Percentiles rank a stretch among this genome's conserved stretches.
phyloP scores from a whole-genome alignment of 2,113 vertebrate species.

The Anser brachyrhynchus region DNA sequence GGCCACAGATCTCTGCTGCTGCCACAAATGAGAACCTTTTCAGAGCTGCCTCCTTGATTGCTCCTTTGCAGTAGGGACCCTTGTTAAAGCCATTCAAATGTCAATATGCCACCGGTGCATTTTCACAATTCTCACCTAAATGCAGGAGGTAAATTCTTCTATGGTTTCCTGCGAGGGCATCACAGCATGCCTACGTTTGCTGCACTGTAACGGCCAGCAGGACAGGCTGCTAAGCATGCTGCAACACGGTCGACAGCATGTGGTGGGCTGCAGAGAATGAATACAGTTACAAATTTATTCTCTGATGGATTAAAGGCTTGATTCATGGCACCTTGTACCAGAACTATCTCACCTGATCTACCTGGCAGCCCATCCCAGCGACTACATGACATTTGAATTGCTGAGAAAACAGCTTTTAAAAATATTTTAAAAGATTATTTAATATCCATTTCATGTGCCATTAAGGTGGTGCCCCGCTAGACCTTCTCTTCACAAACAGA shows the following conservation, averaged over 20 bases:
- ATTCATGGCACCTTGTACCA: background rate
- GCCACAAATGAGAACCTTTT: background rate
- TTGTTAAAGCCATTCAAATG: background rate
- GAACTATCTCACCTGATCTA: background rate
- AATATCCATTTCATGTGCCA: background rate
- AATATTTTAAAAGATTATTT: background rate
- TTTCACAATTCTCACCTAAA: background rate
- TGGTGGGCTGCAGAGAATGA: background rate
- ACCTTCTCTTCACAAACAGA: too few species aligned
- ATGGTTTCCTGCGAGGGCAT: background rate
- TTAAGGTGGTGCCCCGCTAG: too few species aligned
- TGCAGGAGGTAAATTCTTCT: background rate
- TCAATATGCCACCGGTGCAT: background rate
- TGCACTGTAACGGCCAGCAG: background rate
- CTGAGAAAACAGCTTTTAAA: background rate
- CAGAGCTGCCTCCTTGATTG: background rate
- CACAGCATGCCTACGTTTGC: background rate
- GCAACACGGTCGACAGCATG: background rate
- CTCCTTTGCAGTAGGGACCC: background rate
- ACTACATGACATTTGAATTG: background rate
- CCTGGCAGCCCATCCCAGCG: background rate
- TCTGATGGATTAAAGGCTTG: background rate
- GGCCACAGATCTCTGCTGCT: background rate
- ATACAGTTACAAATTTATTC: background rate
- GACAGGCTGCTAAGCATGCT: background rate